Conservation (phyloP, 2,888 invertebrate species). For the Harpalus rufipes region DNA sequence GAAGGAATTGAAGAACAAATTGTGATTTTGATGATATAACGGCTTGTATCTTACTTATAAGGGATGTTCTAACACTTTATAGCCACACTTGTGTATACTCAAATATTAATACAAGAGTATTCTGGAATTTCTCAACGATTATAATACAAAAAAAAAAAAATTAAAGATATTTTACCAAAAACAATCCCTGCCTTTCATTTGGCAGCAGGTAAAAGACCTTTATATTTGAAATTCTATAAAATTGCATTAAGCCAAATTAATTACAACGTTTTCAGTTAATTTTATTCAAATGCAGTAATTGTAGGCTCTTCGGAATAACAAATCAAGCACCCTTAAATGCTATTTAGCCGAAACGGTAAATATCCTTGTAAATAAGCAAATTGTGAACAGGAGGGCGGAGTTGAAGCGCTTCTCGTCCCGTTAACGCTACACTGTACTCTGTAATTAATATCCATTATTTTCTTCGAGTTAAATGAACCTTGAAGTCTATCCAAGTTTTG, state of each 20-base stretch:
- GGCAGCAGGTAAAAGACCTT: too few species aligned
- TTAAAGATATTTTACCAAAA: too few species aligned
- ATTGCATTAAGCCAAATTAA: background rate
- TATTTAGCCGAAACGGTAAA: slow-evolving; percentile 47
- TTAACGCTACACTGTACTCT: slow-evolving; percentile 52
- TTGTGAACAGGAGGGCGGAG: slow-evolving; percentile 20
- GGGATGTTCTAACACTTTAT: too few species aligned
- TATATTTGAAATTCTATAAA: background rate
- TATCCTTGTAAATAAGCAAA: slow-evolving; percentile 44
- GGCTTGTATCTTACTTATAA: too few species aligned
- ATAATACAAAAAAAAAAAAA: too few species aligned
- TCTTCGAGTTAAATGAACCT: slow-evolving; percentile 65
- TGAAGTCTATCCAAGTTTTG: slow-evolving; percentile 56
- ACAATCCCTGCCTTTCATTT: too few species aligned
- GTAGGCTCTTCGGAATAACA: background rate
- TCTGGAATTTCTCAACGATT: too few species aligned
- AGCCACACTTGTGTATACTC: too few species aligned
- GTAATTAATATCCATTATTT: slow-evolving; percentile 66
- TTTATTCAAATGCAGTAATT: background rate
- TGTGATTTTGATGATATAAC: too few species aligned
- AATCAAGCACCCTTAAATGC: slow-evolving; percentile 29
- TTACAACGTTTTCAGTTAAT: background rate
- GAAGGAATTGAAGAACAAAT: too few species aligned
- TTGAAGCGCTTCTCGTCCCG: slow-evolving; percentile 14
- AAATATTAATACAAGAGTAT: too few species aligned